These are phyloP conservation scores for Pseudomyrmex flavicornis DNA, from an alignment of 1,140 invertebrate genomes.

Conservation along the genomic window DNA sequence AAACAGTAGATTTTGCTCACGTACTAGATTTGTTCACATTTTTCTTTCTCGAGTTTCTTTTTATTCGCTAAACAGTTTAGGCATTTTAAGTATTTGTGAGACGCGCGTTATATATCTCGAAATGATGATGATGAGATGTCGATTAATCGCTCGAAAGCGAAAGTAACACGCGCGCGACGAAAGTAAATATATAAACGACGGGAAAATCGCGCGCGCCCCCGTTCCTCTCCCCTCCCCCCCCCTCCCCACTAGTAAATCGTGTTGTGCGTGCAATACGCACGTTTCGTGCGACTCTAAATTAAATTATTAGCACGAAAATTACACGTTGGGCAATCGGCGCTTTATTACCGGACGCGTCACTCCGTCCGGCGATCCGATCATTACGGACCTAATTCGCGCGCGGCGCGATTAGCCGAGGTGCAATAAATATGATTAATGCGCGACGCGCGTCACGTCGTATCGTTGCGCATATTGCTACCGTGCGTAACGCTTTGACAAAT, in stretches of 20 bases:
- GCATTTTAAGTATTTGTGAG: too few relatives aligned
- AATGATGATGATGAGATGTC: background rate
- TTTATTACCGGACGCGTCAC: slow-evolving; percentile 24
- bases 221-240: too few relatives aligned
- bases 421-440: slow-evolving; percentile 75
- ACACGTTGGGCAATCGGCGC: slow-evolving; percentile 29
- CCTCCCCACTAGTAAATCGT: background rate
- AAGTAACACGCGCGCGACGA: background rate
- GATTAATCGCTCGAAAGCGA: slow-evolving; percentile 26
- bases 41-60: too few relatives aligned
- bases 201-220: background rate
- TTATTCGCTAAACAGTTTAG: too few relatives aligned
- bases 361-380: slow-evolving; percentile 53
- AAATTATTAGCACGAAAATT: slow-evolving; percentile 53
- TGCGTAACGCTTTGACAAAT: slow-evolving; percentile 68
- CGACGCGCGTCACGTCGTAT: slow-evolving; percentile 61
- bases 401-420: slow-evolving; percentile 64
- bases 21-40: too few relatives aligned
- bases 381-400: slow-evolving; percentile 65
- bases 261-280: background rate
- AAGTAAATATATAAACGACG: slow-evolving; percentile 1
- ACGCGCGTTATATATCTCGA: too few relatives aligned
- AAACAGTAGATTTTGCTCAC: too few relatives aligned
- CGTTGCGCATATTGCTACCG: slow-evolving; percentile 70
- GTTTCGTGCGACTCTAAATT: slow-evolving; percentile 19